These are phyloP conservation scores for Peromyscus aztecus DNA, from an alignment of 2,797 vertebrate genomes.

Conservation along the genomic window DNA sequence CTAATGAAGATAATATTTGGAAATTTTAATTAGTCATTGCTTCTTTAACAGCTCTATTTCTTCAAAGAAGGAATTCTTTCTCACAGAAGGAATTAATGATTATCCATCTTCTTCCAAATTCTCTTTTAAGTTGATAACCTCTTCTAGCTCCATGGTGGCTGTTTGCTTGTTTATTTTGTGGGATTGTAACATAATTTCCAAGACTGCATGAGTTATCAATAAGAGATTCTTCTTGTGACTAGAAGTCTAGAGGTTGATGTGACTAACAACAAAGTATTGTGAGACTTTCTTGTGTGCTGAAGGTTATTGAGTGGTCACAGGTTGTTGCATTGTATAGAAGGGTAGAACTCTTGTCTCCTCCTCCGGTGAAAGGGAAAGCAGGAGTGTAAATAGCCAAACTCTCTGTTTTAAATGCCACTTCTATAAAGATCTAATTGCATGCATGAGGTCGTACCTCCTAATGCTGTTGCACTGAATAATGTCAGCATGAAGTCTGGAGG, in stretches of 20 bases:
- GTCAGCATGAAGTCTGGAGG: background rate
- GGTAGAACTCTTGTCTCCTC: background rate
- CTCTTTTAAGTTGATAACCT: background rate
- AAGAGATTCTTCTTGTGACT: background rate
- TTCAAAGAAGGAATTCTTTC: background rate
- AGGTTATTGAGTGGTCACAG: background rate
- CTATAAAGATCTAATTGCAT: background rate
- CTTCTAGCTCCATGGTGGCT: background rate
- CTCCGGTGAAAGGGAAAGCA: background rate
- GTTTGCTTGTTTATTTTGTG: background rate
- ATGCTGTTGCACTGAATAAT: background rate
- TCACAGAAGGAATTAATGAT: background rate
- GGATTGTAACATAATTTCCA: background rate
- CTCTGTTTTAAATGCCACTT: background rate
- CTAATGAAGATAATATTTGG: background rate
- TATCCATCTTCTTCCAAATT: background rate
- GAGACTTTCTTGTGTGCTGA: background rate
- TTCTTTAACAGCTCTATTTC: background rate
- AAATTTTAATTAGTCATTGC: background rate
- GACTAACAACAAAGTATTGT: too few species aligned
- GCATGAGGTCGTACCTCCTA: background rate
- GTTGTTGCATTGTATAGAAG: background rate
- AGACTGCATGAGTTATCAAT: background rate
- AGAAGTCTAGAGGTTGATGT: background rate
- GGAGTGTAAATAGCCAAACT: fast-evolving